phyloP scores from a whole-genome alignment of 2,888 invertebrate genomes.

The Tenodera sinensis region DNA sequence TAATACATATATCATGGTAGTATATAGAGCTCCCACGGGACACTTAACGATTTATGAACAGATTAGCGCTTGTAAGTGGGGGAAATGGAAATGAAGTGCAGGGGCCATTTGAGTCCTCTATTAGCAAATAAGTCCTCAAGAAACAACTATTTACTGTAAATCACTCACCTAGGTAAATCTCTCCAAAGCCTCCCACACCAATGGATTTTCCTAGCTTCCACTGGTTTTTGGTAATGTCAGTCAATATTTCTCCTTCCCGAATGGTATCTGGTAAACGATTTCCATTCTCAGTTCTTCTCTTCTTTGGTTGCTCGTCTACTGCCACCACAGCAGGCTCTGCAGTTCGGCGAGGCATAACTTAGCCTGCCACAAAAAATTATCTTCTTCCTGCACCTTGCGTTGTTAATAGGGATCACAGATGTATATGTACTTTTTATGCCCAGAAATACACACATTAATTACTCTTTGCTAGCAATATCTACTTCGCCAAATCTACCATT shows the following conservation, averaged over 20 bases:
- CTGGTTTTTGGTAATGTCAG: conserved; percentile 73
- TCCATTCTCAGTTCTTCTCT: conserved; percentile 35
- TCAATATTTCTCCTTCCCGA: conserved; percentile 68
- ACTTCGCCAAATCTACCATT: neutral
- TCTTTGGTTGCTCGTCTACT: conserved; percentile 24
- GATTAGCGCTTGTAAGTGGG: no score
- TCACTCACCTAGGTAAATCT: conserved; percentile 71
- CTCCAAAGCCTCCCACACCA: conserved; percentile 88
- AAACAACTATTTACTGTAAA: neutral
- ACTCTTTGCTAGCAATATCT: neutral
- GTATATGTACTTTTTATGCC: neutral
- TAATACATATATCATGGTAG: no score
- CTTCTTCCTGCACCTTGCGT: no score
- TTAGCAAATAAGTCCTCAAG: no score
- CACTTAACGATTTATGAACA: no score
- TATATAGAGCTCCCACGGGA: no score
- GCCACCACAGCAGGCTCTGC: conserved; percentile 18
- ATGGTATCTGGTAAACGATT: conserved; percentile 49
- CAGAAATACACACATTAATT: neutral
- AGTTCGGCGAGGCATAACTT: conserved; percentile 30
- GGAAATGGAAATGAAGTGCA: no score
- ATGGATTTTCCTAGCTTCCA: conserved; percentile 87
- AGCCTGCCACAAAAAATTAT: neutral
- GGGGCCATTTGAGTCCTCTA: no score
- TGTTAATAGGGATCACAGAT: neutral